Base-by-base conservation (phyloP, 2,113 vertebrate genomes). In the Silurus asotus region DNA sequence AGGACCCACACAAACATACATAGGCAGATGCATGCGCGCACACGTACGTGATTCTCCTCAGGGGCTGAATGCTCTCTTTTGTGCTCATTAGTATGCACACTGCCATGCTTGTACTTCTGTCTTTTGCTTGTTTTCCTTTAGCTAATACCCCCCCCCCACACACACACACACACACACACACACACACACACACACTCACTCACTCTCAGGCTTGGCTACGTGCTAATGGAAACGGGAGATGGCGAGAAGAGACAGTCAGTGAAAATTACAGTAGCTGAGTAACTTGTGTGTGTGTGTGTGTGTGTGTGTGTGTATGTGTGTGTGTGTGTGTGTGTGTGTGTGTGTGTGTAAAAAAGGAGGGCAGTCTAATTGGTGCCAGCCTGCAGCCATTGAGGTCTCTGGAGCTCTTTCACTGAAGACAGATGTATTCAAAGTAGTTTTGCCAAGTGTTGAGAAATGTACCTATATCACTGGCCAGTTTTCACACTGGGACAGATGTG, bases 41-140 rank as follows among this genome's bases (percentile, higher is more conserved):
- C 87, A 69, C 69, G 28, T 74, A 83, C n/a, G 49, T 61, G 69
- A 23, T 56, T 45, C 67, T 89, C 79, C 74, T 87, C 51, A 48
- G 82, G 77, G 85, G 79, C 64, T 77, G 28, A 84, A 82, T 74
- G 72, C 67, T 85, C 83, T 77, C 76, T 88, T 87, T 91, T 90
- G 80, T 72, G 86, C 92, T 93, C 89, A 94, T 95, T 92, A 92
- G 93, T 93, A 95, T 95, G 93, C 94, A 92, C 92, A 91, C 89
- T 88, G 88, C 88, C 91, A 45, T 92, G 91, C 88, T 90, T 92
- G 91, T 93, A 92, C 94, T 94, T 93, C 93, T 95, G 94, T 94
- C 93, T 92, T 92, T 91, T 93, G 92, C 92, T 94, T 94, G 92
- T 93, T 93, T 93, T 93, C 90, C 58, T 56, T 65, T 76, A 79